Conservation (phyloP, 2,888 invertebrate genomes). For the Euplexia lucipara region DNA sequence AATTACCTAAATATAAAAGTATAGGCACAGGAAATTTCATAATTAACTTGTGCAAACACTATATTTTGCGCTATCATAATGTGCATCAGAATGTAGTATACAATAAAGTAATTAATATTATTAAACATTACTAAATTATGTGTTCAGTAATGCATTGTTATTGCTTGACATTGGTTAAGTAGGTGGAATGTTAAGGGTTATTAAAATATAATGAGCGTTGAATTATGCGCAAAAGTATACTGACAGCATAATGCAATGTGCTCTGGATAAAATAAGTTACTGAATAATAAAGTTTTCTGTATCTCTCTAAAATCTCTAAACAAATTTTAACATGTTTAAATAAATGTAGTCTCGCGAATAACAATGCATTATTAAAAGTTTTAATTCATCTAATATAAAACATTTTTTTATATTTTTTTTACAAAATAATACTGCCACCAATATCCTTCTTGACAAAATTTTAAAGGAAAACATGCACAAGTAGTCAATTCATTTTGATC, state of each 20-base stretch:
- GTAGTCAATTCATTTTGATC: constrained; percentile 44
- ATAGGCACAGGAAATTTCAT: constrained; percentile 89
- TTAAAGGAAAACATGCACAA: constrained; percentile 46
- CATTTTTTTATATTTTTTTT: constrained; percentile 34
- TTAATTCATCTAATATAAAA: constrained; percentile 35
- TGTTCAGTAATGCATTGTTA: constrained; percentile 53
- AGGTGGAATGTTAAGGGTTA: neutral
- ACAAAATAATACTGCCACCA: constrained; percentile 63
- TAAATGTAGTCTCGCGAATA: neutral
- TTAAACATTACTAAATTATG: constrained; percentile 46
- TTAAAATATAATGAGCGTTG: constrained; percentile 1
- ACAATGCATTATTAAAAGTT: constrained; percentile 45
- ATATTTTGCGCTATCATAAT: constrained; percentile 67
- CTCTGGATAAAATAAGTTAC: neutral
- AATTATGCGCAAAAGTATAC: constrained; percentile 13
- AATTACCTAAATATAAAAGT: constrained; percentile 86
- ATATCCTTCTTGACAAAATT: constrained; percentile 42
- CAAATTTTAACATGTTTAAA: neutral
- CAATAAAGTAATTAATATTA: constrained; percentile 58
- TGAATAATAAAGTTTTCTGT: neutral
- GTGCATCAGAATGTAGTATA: constrained; percentile 67
- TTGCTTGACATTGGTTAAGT: constrained; percentile 5
- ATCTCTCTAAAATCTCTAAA: neutral
- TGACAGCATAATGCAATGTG: neutral
- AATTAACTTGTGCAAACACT: constrained; percentile 82